phyloP scores from a whole-genome alignment of 2,113 vertebrate genomes.

The Phalacrocorax pelagicus region DNA sequence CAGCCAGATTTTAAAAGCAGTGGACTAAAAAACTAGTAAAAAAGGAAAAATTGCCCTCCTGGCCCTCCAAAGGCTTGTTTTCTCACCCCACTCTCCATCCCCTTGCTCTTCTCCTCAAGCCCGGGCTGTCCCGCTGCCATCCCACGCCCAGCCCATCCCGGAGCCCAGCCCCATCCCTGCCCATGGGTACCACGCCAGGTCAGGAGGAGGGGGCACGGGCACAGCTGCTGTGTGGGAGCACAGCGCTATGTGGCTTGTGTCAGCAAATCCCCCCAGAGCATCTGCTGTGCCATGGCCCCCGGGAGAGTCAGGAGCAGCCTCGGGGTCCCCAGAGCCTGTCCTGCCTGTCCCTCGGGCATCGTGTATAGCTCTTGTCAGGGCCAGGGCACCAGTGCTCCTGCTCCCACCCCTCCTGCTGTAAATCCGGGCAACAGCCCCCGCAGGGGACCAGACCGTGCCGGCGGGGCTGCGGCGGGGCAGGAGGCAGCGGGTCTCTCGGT shows the following conservation, averaged over 20 bases:
- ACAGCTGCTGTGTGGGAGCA: not conserved
- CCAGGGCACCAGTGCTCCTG: too few species aligned
- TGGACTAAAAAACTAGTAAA: not conserved
- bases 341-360: not conserved
- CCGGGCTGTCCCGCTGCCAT: not conserved
- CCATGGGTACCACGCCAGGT: rapidly evolving
- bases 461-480: rapidly evolving
- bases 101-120: not conserved
- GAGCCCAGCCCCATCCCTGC: not conserved
- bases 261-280: not conserved
- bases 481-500: too few species aligned
- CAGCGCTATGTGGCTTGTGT: rapidly evolving
- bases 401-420: not conserved
- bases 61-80: not conserved
- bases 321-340: not conserved
- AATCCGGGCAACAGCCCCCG: not conserved
- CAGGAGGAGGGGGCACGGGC: not conserved
- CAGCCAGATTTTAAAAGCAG: too few species aligned
- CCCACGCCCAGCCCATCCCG: not conserved
- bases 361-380: rapidly evolving
- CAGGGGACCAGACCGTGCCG: not conserved
- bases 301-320: not conserved
- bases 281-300: rapidly evolving
- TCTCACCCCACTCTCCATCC: rapidly evolving
- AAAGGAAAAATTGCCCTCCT: not conserved